Evolutionary conservation across 2,888 invertebrate genomes (phyloP), one percentile per base, ranked within the genome.

Genomic region (Drosophila emarginata): DNA sequence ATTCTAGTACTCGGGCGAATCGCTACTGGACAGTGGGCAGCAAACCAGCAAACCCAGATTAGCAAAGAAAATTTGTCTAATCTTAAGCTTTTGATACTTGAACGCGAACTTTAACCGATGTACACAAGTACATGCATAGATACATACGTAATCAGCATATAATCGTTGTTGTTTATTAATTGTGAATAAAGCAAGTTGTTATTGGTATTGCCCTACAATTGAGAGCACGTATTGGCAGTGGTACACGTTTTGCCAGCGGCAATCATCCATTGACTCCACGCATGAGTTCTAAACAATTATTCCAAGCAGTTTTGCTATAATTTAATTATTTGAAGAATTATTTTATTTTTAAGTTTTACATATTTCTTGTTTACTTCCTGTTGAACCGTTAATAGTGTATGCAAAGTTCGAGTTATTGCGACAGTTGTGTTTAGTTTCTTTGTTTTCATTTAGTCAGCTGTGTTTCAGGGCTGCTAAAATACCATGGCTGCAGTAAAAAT

Each of bases 401-500:
- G n/a, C 0, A 14, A 32, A 9, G 4, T 0, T n/a, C 23, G 15
- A 12, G 2, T 2, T 2, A 6, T 11, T 32, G 26, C 14, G 26
- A 12, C 40, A 18, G 50, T 66, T 57, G 15, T 40, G 12, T 57
- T 52, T 39, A 14, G 63, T 39, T 32, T 71, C 71, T 69, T 69
- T 71, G 70, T 68, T 61, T 61, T 71, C 18, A 45, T 61, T 50
- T 51, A 37, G 36, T 18, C 73, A 74, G 75, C 73, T 74, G 73
- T 56, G 60, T 9, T 2, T 28, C 56, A 72, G 66, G n/a, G 59
- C 37, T 64, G 37, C 37, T 23, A 15, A 18, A 0, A 0, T 4
- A 28, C 21, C 59, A 72, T 58, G 70, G 73, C 28, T 26, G 14
- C 45, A 63, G 28, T 1, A n/a, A 7, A 18, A 6, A 32, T 26